Conservation (phyloP, 1,140 invertebrate species). For the Drosophila sproati region DNA sequence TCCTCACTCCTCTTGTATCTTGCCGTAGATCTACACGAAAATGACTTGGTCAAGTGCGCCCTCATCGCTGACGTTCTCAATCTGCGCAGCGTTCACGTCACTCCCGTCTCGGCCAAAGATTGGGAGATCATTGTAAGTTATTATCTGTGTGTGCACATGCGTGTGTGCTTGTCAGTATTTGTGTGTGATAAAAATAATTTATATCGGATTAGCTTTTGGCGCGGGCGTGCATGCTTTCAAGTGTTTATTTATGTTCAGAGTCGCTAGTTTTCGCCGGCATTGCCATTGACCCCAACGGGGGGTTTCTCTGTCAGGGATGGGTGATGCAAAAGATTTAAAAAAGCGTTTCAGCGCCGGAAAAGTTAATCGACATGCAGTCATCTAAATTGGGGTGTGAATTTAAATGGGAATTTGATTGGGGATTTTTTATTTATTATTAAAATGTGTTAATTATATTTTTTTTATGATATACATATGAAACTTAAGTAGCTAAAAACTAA, state of each 20-base stretch:
- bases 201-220: slow-evolving; percentile 77
- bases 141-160: neutral
- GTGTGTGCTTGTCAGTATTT: neutral
- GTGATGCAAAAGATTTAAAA: neutral
- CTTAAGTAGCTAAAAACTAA: neutral
- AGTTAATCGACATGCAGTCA: neutral
- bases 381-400: neutral
- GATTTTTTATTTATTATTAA: neutral
- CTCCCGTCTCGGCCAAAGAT: slow-evolving; percentile 81
- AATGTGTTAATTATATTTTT: neutral
- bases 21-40: slow-evolving; percentile 77
- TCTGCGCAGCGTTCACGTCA: slow-evolving; percentile 77
- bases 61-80: slow-evolving; percentile 79
- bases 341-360: neutral
- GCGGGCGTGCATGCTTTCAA: slow-evolving; percentile 66
- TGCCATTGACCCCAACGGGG: slow-evolving; percentile 73
- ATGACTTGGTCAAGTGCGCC: slow-evolving; percentile 81
- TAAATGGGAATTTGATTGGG: neutral
- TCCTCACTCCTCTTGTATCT: neutral
- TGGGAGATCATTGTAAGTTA: slow-evolving; percentile 84
- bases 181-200: slow-evolving; percentile 66
- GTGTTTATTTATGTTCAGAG: slow-evolving; percentile 62
- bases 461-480: too few species aligned
- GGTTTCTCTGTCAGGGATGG: slow-evolving; percentile 23
- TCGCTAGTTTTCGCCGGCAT: slow-evolving; percentile 63